These are phyloP conservation scores for Oxycera nigricornis DNA, from an alignment of 2,888 invertebrate species.

Conservation along the genomic window DNA sequence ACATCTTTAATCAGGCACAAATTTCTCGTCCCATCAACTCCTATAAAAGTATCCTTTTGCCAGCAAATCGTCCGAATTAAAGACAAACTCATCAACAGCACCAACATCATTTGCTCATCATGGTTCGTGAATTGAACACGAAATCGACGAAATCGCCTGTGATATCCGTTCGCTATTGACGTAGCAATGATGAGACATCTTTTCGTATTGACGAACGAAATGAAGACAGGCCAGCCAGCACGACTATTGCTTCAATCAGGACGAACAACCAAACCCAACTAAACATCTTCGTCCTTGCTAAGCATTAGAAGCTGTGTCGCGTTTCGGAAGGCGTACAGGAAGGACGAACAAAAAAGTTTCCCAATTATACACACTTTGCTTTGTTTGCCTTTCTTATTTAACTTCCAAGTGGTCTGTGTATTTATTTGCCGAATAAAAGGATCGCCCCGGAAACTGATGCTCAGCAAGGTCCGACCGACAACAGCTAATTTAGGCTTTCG, in stretches of 20 bases:
- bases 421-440: conserved; percentile 1
- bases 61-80: neutral
- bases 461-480: neutral
- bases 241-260: too few relatives aligned
- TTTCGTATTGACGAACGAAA: neutral
- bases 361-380: conserved; percentile 34
- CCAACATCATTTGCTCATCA: neutral
- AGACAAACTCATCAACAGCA: neutral
- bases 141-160: neutral
- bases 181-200: neutral
- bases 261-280: too few relatives aligned
- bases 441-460: conserved; percentile 11
- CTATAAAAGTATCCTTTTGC: neutral
- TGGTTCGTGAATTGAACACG: neutral
- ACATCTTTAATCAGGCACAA: too few relatives aligned
- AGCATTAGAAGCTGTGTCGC: too few relatives aligned
- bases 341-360: conserved; percentile 24
- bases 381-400: conserved; percentile 34
- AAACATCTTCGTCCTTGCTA: neutral
- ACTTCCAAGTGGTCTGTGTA: conserved; percentile 19
- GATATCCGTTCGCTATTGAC: neutral
- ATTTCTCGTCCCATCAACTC: too few relatives aligned
- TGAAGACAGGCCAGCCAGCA: neutral
- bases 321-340: neutral
- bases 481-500: conserved; percentile 9